phyloP scores from a whole-genome alignment of 1,140 invertebrate species.

The Branchinecta lindahli region DNA sequence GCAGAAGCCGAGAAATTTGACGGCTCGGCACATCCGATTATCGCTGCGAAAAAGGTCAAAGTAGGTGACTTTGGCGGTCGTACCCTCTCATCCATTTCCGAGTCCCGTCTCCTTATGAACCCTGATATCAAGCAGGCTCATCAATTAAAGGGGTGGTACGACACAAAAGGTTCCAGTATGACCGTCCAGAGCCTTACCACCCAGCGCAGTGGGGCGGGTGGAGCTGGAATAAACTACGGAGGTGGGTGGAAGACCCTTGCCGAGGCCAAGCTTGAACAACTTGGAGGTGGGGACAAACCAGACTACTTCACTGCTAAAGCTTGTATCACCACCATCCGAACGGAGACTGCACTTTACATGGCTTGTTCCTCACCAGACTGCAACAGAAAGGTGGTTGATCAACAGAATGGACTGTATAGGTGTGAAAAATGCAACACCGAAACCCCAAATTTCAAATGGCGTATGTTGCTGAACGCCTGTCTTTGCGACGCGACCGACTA shows the following conservation, averaged over 20 bases:
- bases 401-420: slow-evolving; percentile 66
- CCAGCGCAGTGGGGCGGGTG: slow-evolving; percentile 23
- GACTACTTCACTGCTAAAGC: slow-evolving; percentile 61
- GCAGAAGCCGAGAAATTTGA: slow-evolving; percentile 67
- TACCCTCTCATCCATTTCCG: slow-evolving; percentile 40
- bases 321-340: slow-evolving; percentile 47
- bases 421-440: slow-evolving; percentile 88
- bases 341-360: slow-evolving; percentile 73
- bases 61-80: slow-evolving; percentile 61
- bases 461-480: slow-evolving; percentile 62
- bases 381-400: slow-evolving; percentile 83
- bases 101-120: slow-evolving; percentile 42
- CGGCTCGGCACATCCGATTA: slow-evolving; percentile 51
- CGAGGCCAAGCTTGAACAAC: slow-evolving; percentile 47
- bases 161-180: slow-evolving; percentile 47
- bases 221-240: slow-evolving; percentile 18
- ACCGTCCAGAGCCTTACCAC: slow-evolving; percentile 46
- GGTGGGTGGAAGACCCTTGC: slow-evolving; percentile 46
- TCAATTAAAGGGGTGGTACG: slow-evolving; percentile 74
- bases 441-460: slow-evolving; percentile 68
- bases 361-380: slow-evolving; percentile 69
- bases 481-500: slow-evolving; percentile 51
- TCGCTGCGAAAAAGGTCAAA: slow-evolving; percentile 61
- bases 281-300: slow-evolving; percentile 49
- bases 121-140: slow-evolving; percentile 78